Conservation (phyloP, 2,888 invertebrate species). For the Tetragonisca angustula region DNA sequence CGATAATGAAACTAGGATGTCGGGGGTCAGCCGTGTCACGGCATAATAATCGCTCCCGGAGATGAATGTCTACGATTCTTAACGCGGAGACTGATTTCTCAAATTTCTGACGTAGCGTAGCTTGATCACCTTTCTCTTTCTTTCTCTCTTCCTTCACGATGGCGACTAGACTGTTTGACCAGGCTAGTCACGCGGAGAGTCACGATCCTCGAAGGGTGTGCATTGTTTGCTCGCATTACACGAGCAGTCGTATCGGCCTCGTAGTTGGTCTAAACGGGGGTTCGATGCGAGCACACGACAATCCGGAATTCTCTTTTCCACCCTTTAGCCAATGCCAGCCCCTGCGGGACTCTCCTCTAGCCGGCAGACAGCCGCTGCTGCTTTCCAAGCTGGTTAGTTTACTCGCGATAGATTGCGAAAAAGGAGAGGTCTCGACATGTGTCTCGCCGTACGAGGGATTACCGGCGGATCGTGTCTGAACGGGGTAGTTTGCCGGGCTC, state of each 20-base stretch:
- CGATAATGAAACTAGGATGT: slow-evolving; percentile 22
- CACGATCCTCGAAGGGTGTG: slow-evolving; percentile 33
- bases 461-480: slow-evolving; percentile 17
- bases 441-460: slow-evolving; percentile 46
- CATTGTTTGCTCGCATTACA: slow-evolving; percentile 51
- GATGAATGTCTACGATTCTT: no score
- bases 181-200: neutral
- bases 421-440: slow-evolving; percentile 36
- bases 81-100: neutral
- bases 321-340: slow-evolving; percentile 64
- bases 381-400: slow-evolving; percentile 55
- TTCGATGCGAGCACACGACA: slow-evolving; percentile 44
- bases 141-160: neutral
- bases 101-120: slow-evolving; percentile 10
- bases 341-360: slow-evolving; percentile 54
- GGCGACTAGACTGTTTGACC: neutral
- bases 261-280: slow-evolving; percentile 60
- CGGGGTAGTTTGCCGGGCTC: slow-evolving; percentile 29
- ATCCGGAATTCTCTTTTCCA: slow-evolving; percentile 66
- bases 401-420: slow-evolving; percentile 59
- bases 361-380: slow-evolving; percentile 16
- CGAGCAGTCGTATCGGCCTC: slow-evolving; percentile 54
- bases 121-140: neutral
- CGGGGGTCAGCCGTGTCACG: slow-evolving; percentile 15
- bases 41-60: slow-evolving; percentile 18